Evolutionary conservation across 2,113 vertebrate genomes (phyloP).

Genomic region (Corynorhinus townsendii): DNA sequence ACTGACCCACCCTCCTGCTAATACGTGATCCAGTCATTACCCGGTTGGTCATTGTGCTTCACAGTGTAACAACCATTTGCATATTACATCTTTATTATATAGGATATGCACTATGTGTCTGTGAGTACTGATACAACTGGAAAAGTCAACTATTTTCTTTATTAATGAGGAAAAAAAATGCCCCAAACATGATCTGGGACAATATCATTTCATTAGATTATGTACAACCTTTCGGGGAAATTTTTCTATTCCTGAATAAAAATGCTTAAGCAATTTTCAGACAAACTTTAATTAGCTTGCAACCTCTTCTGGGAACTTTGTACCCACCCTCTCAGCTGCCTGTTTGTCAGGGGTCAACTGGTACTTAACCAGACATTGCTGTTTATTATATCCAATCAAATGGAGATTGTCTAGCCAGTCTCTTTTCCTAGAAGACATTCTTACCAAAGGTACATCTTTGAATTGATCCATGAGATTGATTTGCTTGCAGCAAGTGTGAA

Average conservation of each 20-base stretch:
- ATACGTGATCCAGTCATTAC: no score
- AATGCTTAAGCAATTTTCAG: neutral
- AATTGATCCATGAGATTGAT: neutral
- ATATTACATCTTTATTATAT: no score
- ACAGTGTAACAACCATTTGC: no score
- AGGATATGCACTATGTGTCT: neutral
- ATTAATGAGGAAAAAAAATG: neutral
- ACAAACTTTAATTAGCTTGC: slow-evolving; percentile 21
- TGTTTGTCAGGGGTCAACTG: neutral
- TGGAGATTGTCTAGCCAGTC: neutral
- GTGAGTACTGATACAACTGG: neutral
- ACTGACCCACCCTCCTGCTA: no score
- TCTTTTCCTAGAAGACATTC: neutral
- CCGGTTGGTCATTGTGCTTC: no score
- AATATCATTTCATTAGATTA: neutral
- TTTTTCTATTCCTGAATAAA: neutral
- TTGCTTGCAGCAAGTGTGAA: neutral
- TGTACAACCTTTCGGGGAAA: neutral
- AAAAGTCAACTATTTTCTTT: neutral
- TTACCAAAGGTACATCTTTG: neutral
- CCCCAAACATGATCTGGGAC: neutral
- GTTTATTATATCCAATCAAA: neutral
- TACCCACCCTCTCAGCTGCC: neutral
- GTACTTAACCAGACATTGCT: neutral
- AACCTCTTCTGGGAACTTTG: slow-evolving; percentile 8